Conservation (phyloP, 35 echinoderm and acorn worm genomes). For the Heliocidaris erythrogramma region DNA sequence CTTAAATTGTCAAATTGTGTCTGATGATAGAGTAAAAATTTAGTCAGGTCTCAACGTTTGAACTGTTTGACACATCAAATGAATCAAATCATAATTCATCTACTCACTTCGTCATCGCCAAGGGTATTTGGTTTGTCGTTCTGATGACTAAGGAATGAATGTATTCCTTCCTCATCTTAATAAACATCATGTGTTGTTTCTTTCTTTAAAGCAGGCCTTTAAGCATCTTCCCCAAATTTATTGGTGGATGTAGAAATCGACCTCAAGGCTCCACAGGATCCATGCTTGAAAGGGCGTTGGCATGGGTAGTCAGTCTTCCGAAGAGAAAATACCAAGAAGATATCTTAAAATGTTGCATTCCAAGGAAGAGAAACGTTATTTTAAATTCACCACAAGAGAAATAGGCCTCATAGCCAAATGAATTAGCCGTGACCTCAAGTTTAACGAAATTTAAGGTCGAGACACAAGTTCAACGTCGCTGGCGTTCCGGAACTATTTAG, state of each 20-base stretch:
- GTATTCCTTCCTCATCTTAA: neutral
- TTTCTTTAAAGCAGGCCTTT: neutral
- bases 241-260: neutral
- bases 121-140: slow-evolving; percentile 5
- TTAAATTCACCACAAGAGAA: neutral
- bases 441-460: neutral
- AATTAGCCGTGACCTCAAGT: neutral
- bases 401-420: neutral
- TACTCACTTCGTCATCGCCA: neutral
- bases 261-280: neutral
- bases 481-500: neutral
- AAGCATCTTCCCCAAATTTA: neutral
- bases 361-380: neutral
- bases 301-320: neutral
- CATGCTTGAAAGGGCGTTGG: neutral
- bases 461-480: neutral
- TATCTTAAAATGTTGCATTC: neutral
- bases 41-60: neutral
- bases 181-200: neutral
- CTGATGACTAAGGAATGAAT: neutral
- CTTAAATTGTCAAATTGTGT: neutral
- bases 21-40: neutral
- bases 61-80: neutral
- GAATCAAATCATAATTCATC: neutral
- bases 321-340: neutral